These are phyloP conservation scores for Neogobius melanostomus DNA, from an alignment of 2,113 vertebrate genomes.

Conservation along the genomic window DNA sequence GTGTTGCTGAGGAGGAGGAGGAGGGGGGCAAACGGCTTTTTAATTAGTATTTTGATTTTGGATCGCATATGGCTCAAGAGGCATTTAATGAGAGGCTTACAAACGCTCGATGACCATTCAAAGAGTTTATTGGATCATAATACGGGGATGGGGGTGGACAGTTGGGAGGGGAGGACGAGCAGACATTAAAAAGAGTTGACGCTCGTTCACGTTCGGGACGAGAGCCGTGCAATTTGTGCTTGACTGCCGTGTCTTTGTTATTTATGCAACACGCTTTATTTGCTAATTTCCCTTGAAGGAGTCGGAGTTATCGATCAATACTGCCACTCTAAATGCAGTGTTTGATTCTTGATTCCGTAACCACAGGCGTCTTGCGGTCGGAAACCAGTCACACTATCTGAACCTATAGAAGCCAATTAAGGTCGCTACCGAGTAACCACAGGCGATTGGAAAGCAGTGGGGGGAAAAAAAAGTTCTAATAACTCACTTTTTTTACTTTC, in stretches of 20 bases:
- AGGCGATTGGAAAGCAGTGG: neutral
- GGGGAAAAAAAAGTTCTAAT: too few relatives aligned
- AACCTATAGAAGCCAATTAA: neutral
- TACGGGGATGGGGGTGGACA: constrained; percentile 31
- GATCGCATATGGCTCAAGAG: constrained; percentile 61
- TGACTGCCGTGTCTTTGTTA: neutral
- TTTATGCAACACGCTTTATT: constrained; percentile 10
- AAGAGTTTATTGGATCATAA: constrained; percentile 66
- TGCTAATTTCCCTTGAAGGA: neutral
- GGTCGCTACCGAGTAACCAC: neutral
- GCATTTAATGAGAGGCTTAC: constrained; percentile 64
- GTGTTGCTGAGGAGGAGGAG: constrained; percentile 54
- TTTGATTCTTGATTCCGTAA: neutral
- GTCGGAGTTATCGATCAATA: neutral
- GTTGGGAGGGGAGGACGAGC: constrained; percentile 11
- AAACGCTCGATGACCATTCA: constrained; percentile 58
- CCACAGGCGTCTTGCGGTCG: neutral
- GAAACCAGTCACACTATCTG: neutral
- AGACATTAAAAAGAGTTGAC: constrained; percentile 23
- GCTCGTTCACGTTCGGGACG: constrained; percentile 21
- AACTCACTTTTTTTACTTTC: neutral
- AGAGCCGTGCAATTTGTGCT: neutral
- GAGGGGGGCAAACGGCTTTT: constrained; percentile 62
- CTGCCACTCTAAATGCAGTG: constrained; percentile 12
- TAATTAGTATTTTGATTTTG: constrained; percentile 70